Percentiles rank a stretch among this genome's conserved stretches.
These are phyloP conservation scores for Rhinopomastus cyanomelas DNA, from an alignment of 2,113 vertebrate genomes.

Conservation along the genomic window DNA sequence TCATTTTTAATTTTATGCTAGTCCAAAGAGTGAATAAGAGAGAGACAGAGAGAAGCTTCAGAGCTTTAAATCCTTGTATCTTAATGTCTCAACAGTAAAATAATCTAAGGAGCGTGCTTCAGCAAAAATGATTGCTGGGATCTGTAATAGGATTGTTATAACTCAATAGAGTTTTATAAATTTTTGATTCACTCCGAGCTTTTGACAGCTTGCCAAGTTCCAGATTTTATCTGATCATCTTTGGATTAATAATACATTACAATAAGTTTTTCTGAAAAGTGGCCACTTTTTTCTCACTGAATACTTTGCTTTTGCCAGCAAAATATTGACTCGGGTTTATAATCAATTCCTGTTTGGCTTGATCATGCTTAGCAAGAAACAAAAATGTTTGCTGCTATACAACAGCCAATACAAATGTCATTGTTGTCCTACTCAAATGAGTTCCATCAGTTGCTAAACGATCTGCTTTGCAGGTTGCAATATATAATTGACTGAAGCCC, in stretches of 20 bases:
- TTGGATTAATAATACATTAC: constrained; percentile 79
- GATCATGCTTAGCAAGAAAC: constrained; percentile 65
- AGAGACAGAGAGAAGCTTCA: neutral
- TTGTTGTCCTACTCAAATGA: constrained; percentile 52
- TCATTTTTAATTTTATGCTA: constrained; percentile 74
- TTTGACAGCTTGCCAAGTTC: constrained; percentile 79
- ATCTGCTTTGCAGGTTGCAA: constrained; percentile 53
- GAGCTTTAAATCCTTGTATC: constrained; percentile 61
- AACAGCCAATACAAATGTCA: constrained; percentile 56
- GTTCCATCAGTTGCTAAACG: constrained; percentile 61
- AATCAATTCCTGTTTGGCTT: constrained; percentile 70
- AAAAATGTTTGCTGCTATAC: constrained; percentile 57
- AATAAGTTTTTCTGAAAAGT: constrained; percentile 69
- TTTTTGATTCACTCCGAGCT: constrained; percentile 79
- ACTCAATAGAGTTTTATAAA: constrained; percentile 81
- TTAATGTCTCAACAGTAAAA: constrained; percentile 59
- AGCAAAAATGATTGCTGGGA: constrained; percentile 76
- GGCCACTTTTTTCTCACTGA: constrained; percentile 25
- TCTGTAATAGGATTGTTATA: constrained; percentile 78
- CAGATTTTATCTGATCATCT: constrained; percentile 80
- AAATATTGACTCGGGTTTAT: constrained; percentile 75
- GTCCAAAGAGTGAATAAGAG: neutral
- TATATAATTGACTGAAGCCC: neutral
- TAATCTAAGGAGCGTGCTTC: constrained; percentile 61
- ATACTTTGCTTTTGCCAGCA: constrained; percentile 65